These are phyloP conservation scores for Boloria selene DNA, from an alignment of 2,888 invertebrate genomes.

Conservation along the genomic window DNA sequence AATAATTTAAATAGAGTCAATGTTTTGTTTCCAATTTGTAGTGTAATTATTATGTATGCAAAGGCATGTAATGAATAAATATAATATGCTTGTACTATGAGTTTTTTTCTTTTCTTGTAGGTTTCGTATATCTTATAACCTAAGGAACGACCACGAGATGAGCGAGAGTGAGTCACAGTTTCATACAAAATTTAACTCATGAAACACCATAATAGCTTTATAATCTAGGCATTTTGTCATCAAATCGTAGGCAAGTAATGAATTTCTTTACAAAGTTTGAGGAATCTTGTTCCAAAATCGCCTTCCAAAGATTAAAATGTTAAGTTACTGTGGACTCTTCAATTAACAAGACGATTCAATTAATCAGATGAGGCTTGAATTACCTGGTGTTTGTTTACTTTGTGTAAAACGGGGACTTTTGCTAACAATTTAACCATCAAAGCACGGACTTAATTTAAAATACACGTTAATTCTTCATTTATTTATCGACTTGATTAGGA, in stretches of 20 bases:
- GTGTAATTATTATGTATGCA: background rate
- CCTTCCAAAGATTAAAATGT: slow-evolving; percentile 29
- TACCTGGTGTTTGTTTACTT: slow-evolving; percentile 39
- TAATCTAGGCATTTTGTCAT: slow-evolving; percentile 8
- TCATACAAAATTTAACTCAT: background rate
- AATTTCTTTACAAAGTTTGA: slow-evolving; percentile 20
- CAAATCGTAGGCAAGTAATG: slow-evolving; percentile 14
- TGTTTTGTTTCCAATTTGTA: background rate
- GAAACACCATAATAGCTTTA: background rate
- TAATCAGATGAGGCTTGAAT: slow-evolving; percentile 34
- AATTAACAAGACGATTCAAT: slow-evolving; percentile 32
- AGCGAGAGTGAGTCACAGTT: no score
- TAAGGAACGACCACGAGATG: no score
- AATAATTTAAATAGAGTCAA: background rate
- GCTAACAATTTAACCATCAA: background rate
- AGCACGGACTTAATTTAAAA: slow-evolving; percentile 2
- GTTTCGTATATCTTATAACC: no score
- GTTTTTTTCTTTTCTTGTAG: no score
- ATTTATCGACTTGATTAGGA: background rate
- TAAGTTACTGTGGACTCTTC: slow-evolving; percentile 30
- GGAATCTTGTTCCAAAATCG: slow-evolving; percentile 27
- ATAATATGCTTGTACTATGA: no score
- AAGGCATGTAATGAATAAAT: no score
- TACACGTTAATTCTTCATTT: background rate
- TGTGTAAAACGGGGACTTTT: slow-evolving; percentile 16